Base-by-base conservation (phyloP, 2,797 vertebrate species). In the Cirrhinus mrigala region DNA sequence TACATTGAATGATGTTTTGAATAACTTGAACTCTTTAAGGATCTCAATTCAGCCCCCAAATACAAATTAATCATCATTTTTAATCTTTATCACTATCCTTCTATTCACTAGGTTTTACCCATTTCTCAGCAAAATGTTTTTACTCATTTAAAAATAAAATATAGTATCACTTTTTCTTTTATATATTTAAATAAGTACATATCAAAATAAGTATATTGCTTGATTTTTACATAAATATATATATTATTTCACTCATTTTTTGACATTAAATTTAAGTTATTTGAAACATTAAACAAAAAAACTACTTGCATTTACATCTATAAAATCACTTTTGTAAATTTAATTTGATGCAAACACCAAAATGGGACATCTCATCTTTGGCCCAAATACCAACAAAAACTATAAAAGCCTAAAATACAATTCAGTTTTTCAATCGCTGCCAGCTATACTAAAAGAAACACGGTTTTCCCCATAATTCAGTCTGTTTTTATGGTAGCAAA, bases 401-500 rank as follows among this genome's bases (percentile, higher is more conserved):
- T 8, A 7, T 64, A 64, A 29, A 6, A 64, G 48, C 29, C 10
- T 44, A 73, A 82, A 60, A 33, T 16, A 60, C 4, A 73, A 60
- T 48, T 73, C 37, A 60, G n/a, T 29, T 66, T 14, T 79, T 44
- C 18, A 29, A 52, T 62, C 14, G 11, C 46, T 52, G 10, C n/a
- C 29, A 66, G 73, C 58, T 62, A 9, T 40, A 66, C 58, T 75
- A 64, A 66, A 83, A 24, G 14, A 66, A 46, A 76, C 16, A 54
- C 14, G 66, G 46, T 3, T 46, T 76, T 29, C 27, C 46, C 29
- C 70, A 83, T 50, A 76, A 76, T 66, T 62, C 71, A 83, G 58
- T 83, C 58, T 74, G 60, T 40, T 83, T 80, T 76, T 66, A 52
- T 76, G 22, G 22, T 20, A 64, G 27, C 3, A 76, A 20, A 40